Evolutionary conservation across 2,113 vertebrate species (phyloP), one percentile per base, ranked within the genome.

Genomic region (Chionodraco myersi): DNA sequence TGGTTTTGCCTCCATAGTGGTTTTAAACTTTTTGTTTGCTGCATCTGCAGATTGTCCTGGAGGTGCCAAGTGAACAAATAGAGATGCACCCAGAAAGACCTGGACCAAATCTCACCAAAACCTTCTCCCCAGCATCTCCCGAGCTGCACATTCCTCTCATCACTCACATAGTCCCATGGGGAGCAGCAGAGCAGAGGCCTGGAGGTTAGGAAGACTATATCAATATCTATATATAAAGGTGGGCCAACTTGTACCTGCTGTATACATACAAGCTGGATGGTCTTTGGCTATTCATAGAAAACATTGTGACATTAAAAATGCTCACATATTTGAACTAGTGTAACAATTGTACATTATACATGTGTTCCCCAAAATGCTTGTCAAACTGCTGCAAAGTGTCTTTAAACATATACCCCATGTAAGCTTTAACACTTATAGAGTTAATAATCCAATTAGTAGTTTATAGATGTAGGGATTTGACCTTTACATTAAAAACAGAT

Each of bases 71-170:
- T 79, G 60, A 90, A 86, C 70, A 79, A 79, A 82, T 64, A 85
- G 23, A 51, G 81, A 82, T 80, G 73, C 69, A 77, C 71, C 54
- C 48, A 58, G 7, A 65, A 87, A 86, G 86, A 87, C 69, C 76
- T 83, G 87, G 73, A 83, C 87, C 76, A 87, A 73, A 80, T 77
- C 76, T 85, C 79, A 87, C 89, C 83, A 75, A 86, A 77, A 83
- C 69, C 85, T 71, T 84, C 82, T 84, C 67, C 72, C 18, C 26
- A 3, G 72, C 84, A 73, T 79, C 79, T 91, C 80, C 75, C 10
- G 21, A 79, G 85, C 79, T 90, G 66, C 62, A 81, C 75, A 90
- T 89, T 78, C 85, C 83, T 84, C 82, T 88, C 87, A 91, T 90
- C 89, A 86, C 82, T 92, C 89, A 89, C 85, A 6, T 58, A 8